phyloP scores from a whole-genome alignment of 2,797 vertebrate genomes.

The Tangara arthus region DNA sequence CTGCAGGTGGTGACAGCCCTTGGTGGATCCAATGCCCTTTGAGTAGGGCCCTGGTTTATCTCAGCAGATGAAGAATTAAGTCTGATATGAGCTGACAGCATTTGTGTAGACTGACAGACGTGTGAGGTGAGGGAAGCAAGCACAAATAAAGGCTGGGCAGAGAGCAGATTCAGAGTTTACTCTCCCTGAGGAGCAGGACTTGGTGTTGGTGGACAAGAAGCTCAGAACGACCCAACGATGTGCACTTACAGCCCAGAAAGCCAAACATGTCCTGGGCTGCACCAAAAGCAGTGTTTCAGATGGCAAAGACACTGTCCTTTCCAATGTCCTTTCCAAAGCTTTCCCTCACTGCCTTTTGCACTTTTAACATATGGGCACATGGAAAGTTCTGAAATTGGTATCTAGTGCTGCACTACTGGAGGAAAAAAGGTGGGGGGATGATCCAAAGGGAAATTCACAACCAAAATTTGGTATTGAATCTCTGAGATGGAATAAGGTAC shows the following conservation, averaged over 20 bases:
- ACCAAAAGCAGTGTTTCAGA: background rate
- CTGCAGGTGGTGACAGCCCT: background rate
- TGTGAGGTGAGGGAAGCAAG: background rate
- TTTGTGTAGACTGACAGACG: accelerated
- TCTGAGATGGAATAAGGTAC: background rate
- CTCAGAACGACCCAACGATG: background rate
- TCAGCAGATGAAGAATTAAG: background rate
- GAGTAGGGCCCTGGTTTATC: background rate
- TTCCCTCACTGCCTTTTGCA: background rate
- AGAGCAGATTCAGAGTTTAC: background rate
- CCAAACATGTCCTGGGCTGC: background rate
- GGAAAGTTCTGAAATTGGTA: background rate
- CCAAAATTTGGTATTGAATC: background rate
- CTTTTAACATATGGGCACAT: background rate
- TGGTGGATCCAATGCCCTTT: background rate
- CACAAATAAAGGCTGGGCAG: background rate
- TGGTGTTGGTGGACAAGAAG: background rate
- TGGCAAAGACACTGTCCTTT: background rate
- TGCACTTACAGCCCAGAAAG: background rate
- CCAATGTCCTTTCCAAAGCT: background rate
- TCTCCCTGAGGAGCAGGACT: background rate
- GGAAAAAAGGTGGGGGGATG: accelerated
- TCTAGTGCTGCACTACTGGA: background rate
- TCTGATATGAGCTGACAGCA: background rate
- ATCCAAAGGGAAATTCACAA: background rate